Percentiles rank a stretch among this genome's conserved stretches.
phyloP scores from a whole-genome alignment of 2,888 invertebrate genomes.

The Drosophila cognata region DNA sequence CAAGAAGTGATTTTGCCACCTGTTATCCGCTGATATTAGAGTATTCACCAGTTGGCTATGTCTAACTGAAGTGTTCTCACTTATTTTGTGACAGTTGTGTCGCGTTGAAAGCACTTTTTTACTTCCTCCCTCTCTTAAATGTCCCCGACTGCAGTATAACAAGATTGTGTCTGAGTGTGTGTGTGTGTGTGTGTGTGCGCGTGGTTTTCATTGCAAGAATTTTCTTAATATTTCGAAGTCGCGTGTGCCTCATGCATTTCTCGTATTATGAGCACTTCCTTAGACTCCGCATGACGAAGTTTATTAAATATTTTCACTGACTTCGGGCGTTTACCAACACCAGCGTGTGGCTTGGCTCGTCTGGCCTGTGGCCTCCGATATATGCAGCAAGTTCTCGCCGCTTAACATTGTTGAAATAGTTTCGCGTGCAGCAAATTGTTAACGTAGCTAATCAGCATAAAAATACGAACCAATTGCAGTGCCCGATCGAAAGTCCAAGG shows the following conservation, averaged over 20 bases:
- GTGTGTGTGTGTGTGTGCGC: slow-evolving; percentile 14
- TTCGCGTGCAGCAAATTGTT: slow-evolving; percentile 76
- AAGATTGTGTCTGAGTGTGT: slow-evolving; percentile 31
- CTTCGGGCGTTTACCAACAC: slow-evolving; percentile 46
- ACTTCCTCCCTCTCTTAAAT: slow-evolving; percentile 37
- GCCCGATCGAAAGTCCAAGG: slow-evolving; percentile 11
- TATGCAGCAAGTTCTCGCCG: slow-evolving; percentile 60
- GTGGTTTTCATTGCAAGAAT: slow-evolving; percentile 53
- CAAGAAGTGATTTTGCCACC: not conserved
- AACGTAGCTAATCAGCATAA: slow-evolving; percentile 75
- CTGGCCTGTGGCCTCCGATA: slow-evolving; percentile 33
- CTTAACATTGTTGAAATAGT: slow-evolving; percentile 65
- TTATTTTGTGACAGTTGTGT: slow-evolving; percentile 19
- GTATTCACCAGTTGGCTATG: not conserved
- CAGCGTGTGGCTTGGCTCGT: slow-evolving; percentile 7
- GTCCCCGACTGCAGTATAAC: slow-evolving; percentile 70
- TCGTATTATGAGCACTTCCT: slow-evolving; percentile 53
- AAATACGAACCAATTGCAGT: slow-evolving; percentile 55
- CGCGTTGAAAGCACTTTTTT: slow-evolving; percentile 43
- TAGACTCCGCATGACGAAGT: slow-evolving; percentile 29
- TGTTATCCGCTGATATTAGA: not conserved
- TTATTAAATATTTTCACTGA: slow-evolving; percentile 62
- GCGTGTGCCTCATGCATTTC: slow-evolving; percentile 67
- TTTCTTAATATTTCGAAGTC: slow-evolving; percentile 64
- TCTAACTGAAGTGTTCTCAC: not conserved